Evolutionary conservation across 2,797 vertebrate genomes (phyloP).

Genomic region (Meriones psammophilus): DNA sequence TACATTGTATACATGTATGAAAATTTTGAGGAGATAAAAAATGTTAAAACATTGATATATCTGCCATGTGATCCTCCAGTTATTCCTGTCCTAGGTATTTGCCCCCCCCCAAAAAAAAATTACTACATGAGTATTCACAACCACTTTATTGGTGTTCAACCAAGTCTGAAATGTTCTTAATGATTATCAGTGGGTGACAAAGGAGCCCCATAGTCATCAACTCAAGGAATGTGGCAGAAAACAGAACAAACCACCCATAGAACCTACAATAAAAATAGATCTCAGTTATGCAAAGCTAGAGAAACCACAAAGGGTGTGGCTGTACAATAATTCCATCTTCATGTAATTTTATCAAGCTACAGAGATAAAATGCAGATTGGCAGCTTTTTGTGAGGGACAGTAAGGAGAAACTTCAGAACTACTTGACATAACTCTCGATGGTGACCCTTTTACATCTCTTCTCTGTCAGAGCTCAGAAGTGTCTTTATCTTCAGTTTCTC

Average conservation of each 20-base stretch:
- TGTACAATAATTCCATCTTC: neutral
- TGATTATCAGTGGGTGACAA: neutral
- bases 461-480: neutral
- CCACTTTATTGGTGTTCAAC: neutral
- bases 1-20: neutral
- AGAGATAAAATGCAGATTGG: neutral
- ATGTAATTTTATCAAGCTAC: neutral
- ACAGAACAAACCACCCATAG: neutral
- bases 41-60: neutral
- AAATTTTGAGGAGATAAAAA: neutral
- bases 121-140: neutral
- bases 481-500: neutral
- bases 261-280: neutral
- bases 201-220: neutral
- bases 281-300: neutral
- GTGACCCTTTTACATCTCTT: neutral
- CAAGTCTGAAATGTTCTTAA: neutral
- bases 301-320: neutral
- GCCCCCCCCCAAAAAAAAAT: neutral
- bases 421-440: neutral
- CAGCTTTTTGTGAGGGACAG: neutral
- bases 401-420: neutral
- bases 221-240: neutral
- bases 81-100: neutral
- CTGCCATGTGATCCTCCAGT: neutral